These are phyloP conservation scores for Hesperophylax magnus DNA, from an alignment of 1,140 invertebrate genomes.

Conservation along the genomic window DNA sequence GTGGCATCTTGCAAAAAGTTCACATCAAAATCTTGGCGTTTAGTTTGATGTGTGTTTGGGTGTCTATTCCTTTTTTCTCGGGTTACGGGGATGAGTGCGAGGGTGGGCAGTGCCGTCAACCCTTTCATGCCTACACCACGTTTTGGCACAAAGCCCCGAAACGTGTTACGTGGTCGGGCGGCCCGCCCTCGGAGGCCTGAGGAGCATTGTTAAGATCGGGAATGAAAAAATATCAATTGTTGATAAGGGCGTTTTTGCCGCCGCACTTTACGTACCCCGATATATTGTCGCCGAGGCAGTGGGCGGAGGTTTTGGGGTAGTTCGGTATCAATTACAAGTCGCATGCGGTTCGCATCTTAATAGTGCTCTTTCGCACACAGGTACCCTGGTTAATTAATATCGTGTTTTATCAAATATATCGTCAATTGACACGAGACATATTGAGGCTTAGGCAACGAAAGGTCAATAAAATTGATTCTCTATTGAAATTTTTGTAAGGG, in stretches of 20 bases:
- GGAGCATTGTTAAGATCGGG: conserved; percentile 22
- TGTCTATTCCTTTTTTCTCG: background rate
- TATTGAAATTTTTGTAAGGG: too few relatives aligned
- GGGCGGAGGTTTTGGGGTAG: background rate
- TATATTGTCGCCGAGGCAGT: conserved; percentile 3
- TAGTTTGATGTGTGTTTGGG: too few relatives aligned
- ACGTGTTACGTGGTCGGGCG: conserved; percentile 4
- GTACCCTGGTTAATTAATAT: too few relatives aligned
- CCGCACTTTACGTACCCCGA: background rate
- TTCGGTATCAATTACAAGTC: too few relatives aligned
- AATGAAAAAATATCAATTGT: conserved; percentile 32
- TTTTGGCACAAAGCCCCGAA: conserved; percentile 7
- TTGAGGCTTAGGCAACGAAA: too few relatives aligned
- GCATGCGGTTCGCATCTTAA: too few relatives aligned
- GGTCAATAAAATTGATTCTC: too few relatives aligned
- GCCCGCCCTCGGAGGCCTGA: background rate
- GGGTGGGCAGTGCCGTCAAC: background rate
- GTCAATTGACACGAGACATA: too few relatives aligned
- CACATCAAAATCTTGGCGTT: too few relatives aligned
- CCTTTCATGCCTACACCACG: background rate
- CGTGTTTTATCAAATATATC: too few relatives aligned
- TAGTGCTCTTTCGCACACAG: too few relatives aligned
- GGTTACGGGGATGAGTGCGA: background rate
- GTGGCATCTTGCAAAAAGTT: too few relatives aligned
- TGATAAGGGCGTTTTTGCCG: conserved; percentile 10